Conservation (phyloP, 1,140 invertebrate genomes). For the Drosophila ironensis region DNA sequence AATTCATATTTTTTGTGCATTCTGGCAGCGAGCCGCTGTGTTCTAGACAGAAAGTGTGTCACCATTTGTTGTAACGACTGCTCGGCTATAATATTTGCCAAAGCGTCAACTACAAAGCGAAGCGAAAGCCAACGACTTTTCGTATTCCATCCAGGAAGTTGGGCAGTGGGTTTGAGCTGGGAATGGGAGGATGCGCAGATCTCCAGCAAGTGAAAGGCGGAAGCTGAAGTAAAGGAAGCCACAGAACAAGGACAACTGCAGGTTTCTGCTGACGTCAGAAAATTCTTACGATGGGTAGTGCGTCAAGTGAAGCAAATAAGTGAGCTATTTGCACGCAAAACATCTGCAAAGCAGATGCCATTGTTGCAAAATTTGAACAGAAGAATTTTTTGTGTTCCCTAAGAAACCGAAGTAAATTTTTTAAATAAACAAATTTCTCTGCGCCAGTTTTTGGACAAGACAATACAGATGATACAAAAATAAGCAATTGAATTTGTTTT, state of each 20-base stretch:
- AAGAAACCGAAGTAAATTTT: background rate
- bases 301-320: background rate
- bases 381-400: too few species aligned
- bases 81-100: constrained; percentile 47
- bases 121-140: constrained; percentile 19
- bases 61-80: constrained; percentile 45
- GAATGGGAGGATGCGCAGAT: background rate
- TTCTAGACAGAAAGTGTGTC: constrained; percentile 59
- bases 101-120: constrained; percentile 15
- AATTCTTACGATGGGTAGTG: background rate
- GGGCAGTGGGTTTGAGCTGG: background rate
- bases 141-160: background rate
- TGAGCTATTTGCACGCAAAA: background rate
- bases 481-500: too few species aligned
- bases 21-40: constrained; percentile 27
- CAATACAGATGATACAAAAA: too few species aligned
- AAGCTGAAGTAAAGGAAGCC: constrained; percentile 2
- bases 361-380: background rate
- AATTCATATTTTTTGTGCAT: constrained; percentile 52
- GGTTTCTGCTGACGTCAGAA: constrained; percentile 33
- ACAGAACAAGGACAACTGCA: constrained; percentile 32
- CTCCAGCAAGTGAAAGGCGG: constrained; percentile 17
- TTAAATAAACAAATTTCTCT: too few species aligned
- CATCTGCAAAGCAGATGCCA: background rate
- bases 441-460: too few species aligned